These are phyloP conservation scores for Apamea monoglypha DNA, from an alignment of 2,888 invertebrate species.

Conservation along the genomic window DNA sequence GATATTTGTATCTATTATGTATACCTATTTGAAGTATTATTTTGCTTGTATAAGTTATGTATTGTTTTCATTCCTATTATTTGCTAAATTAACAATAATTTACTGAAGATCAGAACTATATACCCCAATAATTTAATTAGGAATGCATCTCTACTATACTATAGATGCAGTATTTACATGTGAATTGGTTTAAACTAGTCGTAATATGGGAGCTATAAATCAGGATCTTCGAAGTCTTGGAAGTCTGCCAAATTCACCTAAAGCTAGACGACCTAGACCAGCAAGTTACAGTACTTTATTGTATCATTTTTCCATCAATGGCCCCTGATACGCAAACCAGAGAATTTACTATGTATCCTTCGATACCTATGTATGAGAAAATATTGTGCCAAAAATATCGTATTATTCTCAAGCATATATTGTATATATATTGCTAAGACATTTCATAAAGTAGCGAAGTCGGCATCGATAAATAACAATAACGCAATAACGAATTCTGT, in stretches of 20 bases:
- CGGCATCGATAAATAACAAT: slow-evolving; percentile 56
- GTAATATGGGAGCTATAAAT: slow-evolving; percentile 58
- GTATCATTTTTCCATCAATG: slow-evolving; percentile 55
- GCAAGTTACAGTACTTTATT: slow-evolving; percentile 59
- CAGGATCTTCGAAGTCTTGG: slow-evolving; percentile 60
- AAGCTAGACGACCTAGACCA: slow-evolving; percentile 58
- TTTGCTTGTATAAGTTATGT: neutral
- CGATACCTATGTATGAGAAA: slow-evolving; percentile 17
- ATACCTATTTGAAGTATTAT: no score
- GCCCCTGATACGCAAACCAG: slow-evolving; percentile 9
- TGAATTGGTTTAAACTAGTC: slow-evolving; percentile 39
- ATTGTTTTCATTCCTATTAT: neutral
- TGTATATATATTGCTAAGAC: slow-evolving; percentile 15
- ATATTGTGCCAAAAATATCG: slow-evolving; percentile 31
- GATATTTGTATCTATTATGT: neutral
- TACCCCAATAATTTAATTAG: neutral
- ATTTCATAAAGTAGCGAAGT: slow-evolving; percentile 47
- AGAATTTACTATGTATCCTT: neutral
- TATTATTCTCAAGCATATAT: slow-evolving; percentile 35
- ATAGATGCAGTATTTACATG: neutral
- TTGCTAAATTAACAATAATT: neutral
- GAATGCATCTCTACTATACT: neutral
- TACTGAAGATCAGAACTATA: neutral
- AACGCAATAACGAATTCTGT: slow-evolving; percentile 52
- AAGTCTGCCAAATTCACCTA: slow-evolving; percentile 66